Conservation (phyloP, 2,113 vertebrate genomes). For the Protomyctophum bolini region DNA sequence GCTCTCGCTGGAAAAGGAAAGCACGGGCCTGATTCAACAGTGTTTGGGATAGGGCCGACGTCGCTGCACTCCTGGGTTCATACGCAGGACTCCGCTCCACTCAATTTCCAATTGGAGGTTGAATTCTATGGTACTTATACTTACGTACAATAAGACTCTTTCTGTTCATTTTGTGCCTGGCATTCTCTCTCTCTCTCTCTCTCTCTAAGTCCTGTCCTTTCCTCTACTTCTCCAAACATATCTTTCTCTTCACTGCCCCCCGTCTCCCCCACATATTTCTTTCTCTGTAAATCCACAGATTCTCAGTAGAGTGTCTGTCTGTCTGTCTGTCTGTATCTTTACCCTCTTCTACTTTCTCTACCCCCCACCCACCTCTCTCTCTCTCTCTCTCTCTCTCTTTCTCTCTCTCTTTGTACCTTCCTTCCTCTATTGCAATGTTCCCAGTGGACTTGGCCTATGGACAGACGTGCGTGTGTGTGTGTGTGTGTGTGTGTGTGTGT, state of each 20-base stretch:
- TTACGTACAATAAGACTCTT: background rate
- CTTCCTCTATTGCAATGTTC: conserved; percentile 19
- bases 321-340: background rate
- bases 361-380: background rate
- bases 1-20: conserved; percentile 37
- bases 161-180: conserved; percentile 21
- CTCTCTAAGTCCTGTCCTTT: background rate
- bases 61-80: conserved; percentile 32
- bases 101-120: conserved; percentile 36
- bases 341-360: conserved; percentile 45
- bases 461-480: conserved; percentile 9
- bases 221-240: conserved; percentile 6
- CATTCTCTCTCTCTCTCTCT: background rate
- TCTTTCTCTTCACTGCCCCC: conserved; percentile 20
- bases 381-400: background rate
- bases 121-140: background rate
- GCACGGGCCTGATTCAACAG: conserved; percentile 27
- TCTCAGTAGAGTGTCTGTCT: conserved; percentile 14
- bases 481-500: background rate
- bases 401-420: conserved; percentile 15
- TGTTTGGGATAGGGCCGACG: conserved; percentile 48
- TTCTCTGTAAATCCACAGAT: background rate
- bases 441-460: conserved; percentile 32
- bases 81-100: conserved; percentile 18
- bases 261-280: background rate